Base-by-base conservation (phyloP, 2,797 vertebrate species). In the Pseudomugil gertrudae region DNA sequence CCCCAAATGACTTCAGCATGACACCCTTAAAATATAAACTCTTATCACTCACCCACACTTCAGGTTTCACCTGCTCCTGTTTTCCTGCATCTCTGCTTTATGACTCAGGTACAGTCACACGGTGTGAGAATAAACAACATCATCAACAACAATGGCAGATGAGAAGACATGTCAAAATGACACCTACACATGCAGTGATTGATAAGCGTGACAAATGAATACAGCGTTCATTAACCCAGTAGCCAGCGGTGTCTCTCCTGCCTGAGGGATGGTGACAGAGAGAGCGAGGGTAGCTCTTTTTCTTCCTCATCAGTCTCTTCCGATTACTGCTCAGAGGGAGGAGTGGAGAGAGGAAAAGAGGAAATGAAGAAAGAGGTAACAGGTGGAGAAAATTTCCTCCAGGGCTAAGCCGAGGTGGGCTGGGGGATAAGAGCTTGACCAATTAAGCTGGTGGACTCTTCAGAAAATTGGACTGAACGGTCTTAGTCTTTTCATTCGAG, bases 121-220 rank as follows among this genome's bases (percentile, higher is more conserved):
- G 54, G 78, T 58, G 84, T 55, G 60, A 61, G 65, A 78, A 78
- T 71, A 87, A 90, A 91, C 80, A 90, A 82, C 83, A 89, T 77
- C 84, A 85, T 78, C 77, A 80, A 80, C 79, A 87, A 85, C 84
- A 79, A 67, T 63, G 81, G 73, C 85, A 87, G 87, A 90, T 78
- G 83, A 84, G 76, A 45, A 86, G 80, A 90, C 78, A 55, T 81
- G 87, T 88, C 72, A 71, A 85, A 87, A 92, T 80, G 86, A 92
- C 90, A 91, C 75, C 69, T 79, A 89, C 88, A 83, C 80, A 74
- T 69, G 79, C 60, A 14, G 69, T 91, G 94, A 94, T 90, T 94
- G 92, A 94, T 93, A 92, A 87, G 88, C 80, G 84, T 90, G 90
- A 91, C 86, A 91, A 92, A 92, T 78, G 68, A 92, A 91, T 84